Percentiles rank a stretch among this genome's conserved stretches.
phyloP scores from a whole-genome alignment of 2,113 vertebrate genomes.

The Passer domesticus region DNA sequence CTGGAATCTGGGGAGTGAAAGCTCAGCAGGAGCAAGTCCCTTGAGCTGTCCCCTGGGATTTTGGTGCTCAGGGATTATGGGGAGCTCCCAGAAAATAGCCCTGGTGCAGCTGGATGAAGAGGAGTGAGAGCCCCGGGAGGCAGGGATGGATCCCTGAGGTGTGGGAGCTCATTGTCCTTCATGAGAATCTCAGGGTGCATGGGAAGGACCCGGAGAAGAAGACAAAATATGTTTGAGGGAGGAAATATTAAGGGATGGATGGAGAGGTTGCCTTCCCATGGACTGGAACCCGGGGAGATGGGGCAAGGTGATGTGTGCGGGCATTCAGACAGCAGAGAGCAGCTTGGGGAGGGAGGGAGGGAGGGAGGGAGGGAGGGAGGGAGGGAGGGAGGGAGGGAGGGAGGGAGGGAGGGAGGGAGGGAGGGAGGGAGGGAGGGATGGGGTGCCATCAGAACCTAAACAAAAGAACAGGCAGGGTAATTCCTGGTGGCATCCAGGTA shows the following conservation, averaged over 20 bases:
- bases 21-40: not conserved
- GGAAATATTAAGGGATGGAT: not conserved
- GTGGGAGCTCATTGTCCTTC: not conserved
- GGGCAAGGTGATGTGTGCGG: not conserved
- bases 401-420: too few species aligned
- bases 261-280: not conserved
- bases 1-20: not conserved
- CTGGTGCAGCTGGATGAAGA: fast-evolving
- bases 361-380: too few species aligned
- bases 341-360: fast-evolving
- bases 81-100: not conserved
- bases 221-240: not conserved
- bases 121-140: not conserved
- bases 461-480: not conserved
- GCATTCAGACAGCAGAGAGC: not conserved
- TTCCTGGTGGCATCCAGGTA: not conserved
- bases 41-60: not conserved
- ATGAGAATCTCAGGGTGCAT: not conserved
- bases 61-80: not conserved
- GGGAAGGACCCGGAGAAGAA: not conserved
- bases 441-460: not conserved
- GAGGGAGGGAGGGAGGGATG: not conserved
- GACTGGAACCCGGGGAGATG: not conserved
- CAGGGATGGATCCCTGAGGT: not conserved
- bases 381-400: too few species aligned